phyloP scores from a whole-genome alignment of 2,888 invertebrate species.

The Mantis religiosa region DNA sequence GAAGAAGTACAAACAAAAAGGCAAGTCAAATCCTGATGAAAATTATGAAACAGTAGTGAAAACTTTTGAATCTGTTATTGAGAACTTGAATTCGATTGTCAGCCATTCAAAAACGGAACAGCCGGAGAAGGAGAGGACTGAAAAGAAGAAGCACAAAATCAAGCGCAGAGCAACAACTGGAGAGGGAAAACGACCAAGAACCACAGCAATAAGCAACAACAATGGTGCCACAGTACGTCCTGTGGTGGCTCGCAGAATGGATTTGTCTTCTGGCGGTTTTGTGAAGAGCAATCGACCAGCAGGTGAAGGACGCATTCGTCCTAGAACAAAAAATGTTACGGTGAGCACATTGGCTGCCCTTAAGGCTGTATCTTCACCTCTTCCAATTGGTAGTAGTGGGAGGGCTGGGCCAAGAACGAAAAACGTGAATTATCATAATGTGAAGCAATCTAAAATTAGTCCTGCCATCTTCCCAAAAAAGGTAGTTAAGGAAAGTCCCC shows the following conservation, averaged over 20 bases:
- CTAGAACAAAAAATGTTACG: conserved; percentile 31
- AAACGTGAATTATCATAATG: conserved; percentile 59
- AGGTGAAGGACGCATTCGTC: conserved; percentile 26
- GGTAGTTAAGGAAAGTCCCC: conserved; percentile 29
- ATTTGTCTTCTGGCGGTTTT: conserved; percentile 26
- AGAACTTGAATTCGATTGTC: conserved; percentile 44
- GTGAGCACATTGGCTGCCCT: conserved; percentile 29
- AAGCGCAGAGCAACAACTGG: conserved; percentile 6
- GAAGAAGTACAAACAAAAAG: conserved; percentile 40
- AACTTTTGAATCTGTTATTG: conserved; percentile 48
- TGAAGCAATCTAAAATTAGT: conserved; percentile 48
- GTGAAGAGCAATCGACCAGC: conserved; percentile 27
- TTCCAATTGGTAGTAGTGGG: conserved; percentile 3
- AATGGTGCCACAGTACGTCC: neutral
- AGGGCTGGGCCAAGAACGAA: conserved; percentile 58
- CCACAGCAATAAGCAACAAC: neutral
- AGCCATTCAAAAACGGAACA: conserved; percentile 25
- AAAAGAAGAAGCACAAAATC: conserved; percentile 23
- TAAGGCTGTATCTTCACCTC: conserved; percentile 25
- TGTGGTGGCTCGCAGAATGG: neutral
- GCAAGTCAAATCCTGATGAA: conserved; percentile 41
- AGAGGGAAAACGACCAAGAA: conserved; percentile 4
- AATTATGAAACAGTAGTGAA: conserved; percentile 48
- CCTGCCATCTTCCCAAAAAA: conserved; percentile 50
- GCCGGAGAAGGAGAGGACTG: conserved; percentile 26